Evolutionary conservation across 1,140 invertebrate species (phyloP), one percentile per base, ranked within the genome.

Genomic region (Venturia canescens): DNA sequence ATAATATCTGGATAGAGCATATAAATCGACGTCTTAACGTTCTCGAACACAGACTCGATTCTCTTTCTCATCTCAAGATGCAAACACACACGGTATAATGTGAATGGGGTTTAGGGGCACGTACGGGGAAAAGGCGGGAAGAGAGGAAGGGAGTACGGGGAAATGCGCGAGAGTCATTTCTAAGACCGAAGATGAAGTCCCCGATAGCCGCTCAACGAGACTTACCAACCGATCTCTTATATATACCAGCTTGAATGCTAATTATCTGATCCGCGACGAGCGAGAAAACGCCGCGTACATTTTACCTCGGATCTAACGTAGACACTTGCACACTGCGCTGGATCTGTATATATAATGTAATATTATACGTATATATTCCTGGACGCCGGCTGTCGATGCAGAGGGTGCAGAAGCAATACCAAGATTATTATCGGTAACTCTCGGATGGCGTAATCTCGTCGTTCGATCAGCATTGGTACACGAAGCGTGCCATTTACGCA

Each of bases 401-500:
- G 34, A 79, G 53, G 69, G 89, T 87, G 87, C 86, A 87, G 86
- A 85, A 86, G 89, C 86, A 87, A 89, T 88, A 89, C 88, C 86
- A 79, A 88, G 89, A 90, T 90, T 84, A 87, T 86, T 90, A 90
- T 90, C 89, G 84, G 7, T 84, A 83, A 79, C 81, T 84, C 86
- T 81, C 83, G 85, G 81, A 85, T 87, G 84, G 86, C 83, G 83
- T 84, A 89, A 90, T 90, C 89, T 90, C 81, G 80, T 78, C 80
- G 83, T 83, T 84, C 83, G 88, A 90, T 90, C 89, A 82, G 82
- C 83, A 77, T 83, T 78, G 63, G 50, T 69, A 69, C 31, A 76
- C 83, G 86, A 83, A 90, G 89, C 88, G 89, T 89, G 89, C 89
- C 87, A 90, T 90, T 69, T 90, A 90, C 86, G 85, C 84, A 85